phyloP scores from a whole-genome alignment of 2,888 invertebrate genomes.

The Lasioglossum leucozonium region DNA sequence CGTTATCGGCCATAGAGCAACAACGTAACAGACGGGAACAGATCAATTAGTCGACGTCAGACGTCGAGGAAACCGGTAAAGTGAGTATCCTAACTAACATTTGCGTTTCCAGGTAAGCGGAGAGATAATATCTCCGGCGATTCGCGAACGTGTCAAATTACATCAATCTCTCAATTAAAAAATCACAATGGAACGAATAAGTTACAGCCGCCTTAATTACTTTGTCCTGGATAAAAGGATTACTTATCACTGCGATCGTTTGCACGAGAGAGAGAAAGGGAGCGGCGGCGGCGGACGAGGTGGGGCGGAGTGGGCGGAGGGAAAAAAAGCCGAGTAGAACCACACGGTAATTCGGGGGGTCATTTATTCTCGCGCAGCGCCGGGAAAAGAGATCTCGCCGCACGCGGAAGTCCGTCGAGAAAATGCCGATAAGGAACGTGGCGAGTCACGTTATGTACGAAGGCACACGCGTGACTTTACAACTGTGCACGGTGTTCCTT shows the following conservation, averaged over 20 bases:
- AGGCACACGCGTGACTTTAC: constrained; percentile 34
- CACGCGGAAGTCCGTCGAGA: constrained; percentile 29
- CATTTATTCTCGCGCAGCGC: constrained; percentile 41
- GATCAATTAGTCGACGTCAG: not conserved
- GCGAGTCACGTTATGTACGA: constrained; percentile 38
- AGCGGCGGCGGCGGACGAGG: no score
- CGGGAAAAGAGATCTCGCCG: constrained; percentile 30
- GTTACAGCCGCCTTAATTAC: constrained; percentile 37
- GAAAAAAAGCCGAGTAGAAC: not conserved
- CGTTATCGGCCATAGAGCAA: not conserved
- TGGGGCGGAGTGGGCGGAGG: not conserved
- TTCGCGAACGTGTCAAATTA: not conserved
- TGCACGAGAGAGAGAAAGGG: not conserved
- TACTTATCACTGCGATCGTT: constrained; percentile 40
- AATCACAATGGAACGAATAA: not conserved
- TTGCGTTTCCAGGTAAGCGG: not conserved
- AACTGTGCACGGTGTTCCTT: not conserved
- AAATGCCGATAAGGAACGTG: constrained; percentile 42
- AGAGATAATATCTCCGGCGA: constrained; percentile 13
- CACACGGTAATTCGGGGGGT: constrained; percentile 34
- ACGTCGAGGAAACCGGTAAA: not conserved
- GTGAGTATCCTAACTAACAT: not conserved
- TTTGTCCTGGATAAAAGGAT: constrained; percentile 31
- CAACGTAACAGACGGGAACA: not conserved
- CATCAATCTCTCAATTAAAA: constrained; percentile 39